Conservation (phyloP, 2,888 invertebrate species). For the Tethea ocularis region DNA sequence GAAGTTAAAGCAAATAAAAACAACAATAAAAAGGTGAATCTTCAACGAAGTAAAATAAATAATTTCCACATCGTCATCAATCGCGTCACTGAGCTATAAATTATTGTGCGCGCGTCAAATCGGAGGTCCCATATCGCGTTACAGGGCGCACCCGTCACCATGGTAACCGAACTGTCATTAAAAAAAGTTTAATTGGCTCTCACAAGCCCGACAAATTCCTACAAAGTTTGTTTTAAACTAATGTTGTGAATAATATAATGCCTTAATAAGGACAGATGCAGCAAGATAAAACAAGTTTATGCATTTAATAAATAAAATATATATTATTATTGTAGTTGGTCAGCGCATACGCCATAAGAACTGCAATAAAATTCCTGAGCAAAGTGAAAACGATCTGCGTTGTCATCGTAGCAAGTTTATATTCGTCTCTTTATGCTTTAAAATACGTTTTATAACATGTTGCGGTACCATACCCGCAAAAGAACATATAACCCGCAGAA, state of each 20-base stretch:
- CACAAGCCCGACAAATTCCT: conserved; percentile 5
- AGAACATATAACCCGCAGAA: conserved; percentile 39
- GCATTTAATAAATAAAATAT: conserved; percentile 37
- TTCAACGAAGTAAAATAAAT: conserved; percentile 61
- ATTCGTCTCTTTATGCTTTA: conserved; percentile 51
- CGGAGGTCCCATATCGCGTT: conserved; percentile 56
- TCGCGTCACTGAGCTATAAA: conserved; percentile 70
- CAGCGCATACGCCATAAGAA: conserved; percentile 32
- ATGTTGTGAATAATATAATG: background rate
- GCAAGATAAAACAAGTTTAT: conserved; percentile 30
- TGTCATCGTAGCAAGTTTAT: conserved; percentile 73
- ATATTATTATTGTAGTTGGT: conserved; percentile 23
- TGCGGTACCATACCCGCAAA: conserved; percentile 20
- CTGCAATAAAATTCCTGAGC: conserved; percentile 59
- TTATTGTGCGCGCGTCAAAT: conserved; percentile 60
- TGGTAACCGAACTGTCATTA: conserved; percentile 49
- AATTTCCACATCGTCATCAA: conserved; percentile 72
- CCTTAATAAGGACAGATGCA: background rate
- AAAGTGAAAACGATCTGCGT: conserved; percentile 66
- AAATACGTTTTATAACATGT: conserved; percentile 59
- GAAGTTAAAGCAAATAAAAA: conserved; percentile 53
- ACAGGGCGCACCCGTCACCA: conserved; percentile 52
- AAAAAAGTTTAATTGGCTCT: conserved; percentile 30
- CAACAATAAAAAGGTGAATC: conserved; percentile 56
- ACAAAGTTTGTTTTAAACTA: background rate